Evolutionary conservation across 2,797 vertebrate species (phyloP).

Genomic region (Chiroxiphia lanceolata): DNA sequence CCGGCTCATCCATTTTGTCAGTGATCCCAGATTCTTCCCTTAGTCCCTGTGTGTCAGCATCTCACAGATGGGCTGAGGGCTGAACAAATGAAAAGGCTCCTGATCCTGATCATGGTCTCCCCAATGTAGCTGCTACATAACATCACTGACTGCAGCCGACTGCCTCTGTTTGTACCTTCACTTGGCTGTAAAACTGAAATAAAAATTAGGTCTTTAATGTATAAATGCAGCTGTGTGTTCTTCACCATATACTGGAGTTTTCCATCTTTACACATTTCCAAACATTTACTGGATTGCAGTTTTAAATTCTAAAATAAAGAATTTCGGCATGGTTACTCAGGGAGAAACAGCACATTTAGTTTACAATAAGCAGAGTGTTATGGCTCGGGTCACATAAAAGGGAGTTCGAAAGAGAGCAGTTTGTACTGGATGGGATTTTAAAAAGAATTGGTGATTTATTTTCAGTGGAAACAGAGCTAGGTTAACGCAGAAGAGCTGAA

Average conservation of each 20-base stretch:
- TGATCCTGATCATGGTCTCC: neutral
- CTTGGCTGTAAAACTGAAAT: neutral
- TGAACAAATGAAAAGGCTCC: neutral
- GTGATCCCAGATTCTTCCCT: neutral
- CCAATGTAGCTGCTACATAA: neutral
- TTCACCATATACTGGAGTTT: neutral
- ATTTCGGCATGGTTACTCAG: neutral
- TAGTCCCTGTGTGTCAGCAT: neutral
- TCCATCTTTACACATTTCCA: neutral
- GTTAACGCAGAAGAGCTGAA: neutral
- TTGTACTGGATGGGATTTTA: neutral
- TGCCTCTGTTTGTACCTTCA: neutral
- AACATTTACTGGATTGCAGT: neutral
- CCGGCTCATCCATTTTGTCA: neutral
- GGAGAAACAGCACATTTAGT: neutral
- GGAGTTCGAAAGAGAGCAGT: neutral
- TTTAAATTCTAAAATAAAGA: neutral
- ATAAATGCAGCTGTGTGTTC: neutral
- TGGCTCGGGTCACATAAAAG: neutral
- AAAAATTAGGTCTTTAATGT: neutral
- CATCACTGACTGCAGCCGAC: neutral
- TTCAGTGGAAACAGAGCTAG: neutral
- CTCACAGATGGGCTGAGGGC: neutral
- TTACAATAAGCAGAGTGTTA: neutral
- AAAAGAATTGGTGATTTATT: neutral